phyloP scores from a whole-genome alignment of 1,140 invertebrate genomes.

The Drosophila nannoptera region DNA sequence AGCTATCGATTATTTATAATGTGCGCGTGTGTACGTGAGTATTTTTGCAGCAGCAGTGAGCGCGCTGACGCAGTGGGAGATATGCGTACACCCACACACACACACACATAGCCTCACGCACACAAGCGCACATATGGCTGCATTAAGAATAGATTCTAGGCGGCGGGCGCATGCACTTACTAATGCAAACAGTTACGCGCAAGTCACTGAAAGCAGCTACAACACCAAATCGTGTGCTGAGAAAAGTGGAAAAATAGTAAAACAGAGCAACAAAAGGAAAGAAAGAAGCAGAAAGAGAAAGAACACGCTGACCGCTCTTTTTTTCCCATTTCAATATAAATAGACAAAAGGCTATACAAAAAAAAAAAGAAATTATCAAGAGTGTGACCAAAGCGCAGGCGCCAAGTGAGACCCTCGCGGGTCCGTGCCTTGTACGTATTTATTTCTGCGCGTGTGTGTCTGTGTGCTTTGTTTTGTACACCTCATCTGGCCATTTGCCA shows the following conservation, averaged over 20 bases:
- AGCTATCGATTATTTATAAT: conserved; percentile 48
- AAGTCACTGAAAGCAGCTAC: conserved; percentile 15
- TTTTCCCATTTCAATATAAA: conserved; percentile 28
- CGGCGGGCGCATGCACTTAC: conserved; percentile 57
- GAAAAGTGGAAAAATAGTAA: neutral
- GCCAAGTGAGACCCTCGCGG: conserved; percentile 33
- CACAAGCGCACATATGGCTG: conserved; percentile 4
- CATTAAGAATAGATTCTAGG: conserved; percentile 41
- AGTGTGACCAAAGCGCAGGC: conserved; percentile 46
- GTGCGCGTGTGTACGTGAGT: conserved; percentile 24
- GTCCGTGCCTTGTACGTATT: neutral
- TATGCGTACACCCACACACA: conserved; percentile 7
- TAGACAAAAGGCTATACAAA: conserved; percentile 29
- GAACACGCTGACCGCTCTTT: neutral
- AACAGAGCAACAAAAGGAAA: neutral
- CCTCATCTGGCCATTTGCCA: conserved; percentile 14
- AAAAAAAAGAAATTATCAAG: neutral
- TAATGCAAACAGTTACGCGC: conserved; percentile 15
- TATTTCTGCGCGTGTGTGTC: neutral
- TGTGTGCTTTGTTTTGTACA: neutral
- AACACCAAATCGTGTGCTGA: conserved; percentile 6
- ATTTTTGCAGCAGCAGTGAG: conserved; percentile 18
- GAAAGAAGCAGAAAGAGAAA: neutral
- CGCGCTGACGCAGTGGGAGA: conserved; percentile 67
- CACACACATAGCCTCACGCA: neutral